Conservation (phyloP, 2,797 vertebrate species). For the Melanotaenia boesemani region DNA sequence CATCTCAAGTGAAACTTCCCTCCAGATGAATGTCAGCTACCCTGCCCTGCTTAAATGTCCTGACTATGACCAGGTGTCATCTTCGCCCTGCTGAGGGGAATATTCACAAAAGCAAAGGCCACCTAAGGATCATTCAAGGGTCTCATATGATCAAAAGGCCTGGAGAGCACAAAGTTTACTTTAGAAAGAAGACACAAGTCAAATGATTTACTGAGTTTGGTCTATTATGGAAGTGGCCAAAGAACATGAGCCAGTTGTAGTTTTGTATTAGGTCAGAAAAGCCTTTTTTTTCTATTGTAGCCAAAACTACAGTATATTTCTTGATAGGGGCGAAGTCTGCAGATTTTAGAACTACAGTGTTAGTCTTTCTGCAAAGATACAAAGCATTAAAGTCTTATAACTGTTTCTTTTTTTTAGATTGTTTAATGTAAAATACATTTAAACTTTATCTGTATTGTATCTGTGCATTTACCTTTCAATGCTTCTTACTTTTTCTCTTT, state of each 20-base stretch:
- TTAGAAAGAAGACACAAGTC: constrained; percentile 13
- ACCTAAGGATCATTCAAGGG: neutral
- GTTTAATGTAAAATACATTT: neutral
- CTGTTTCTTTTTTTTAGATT: neutral
- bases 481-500: constrained; percentile 26
- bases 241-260: constrained; percentile 9
- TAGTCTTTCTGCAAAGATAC: constrained; percentile 5
- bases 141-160: constrained; percentile 4
- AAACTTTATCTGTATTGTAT: constrained; percentile 1
- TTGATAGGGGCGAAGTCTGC: neutral
- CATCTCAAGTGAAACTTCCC: constrained; percentile 90
- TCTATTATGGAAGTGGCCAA: constrained; percentile 6
- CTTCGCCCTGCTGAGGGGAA: constrained; percentile 87
- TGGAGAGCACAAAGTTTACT: neutral
- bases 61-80: constrained; percentile 89
- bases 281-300: neutral
- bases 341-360: constrained; percentile 3
- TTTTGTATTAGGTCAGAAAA: constrained; percentile 10
- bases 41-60: constrained; percentile 91
- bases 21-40: constrained; percentile 91
- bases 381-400: neutral
- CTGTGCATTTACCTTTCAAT: constrained; percentile 31
- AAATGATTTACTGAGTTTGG: constrained; percentile 20
- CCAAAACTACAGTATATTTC: neutral
- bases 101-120: neutral